These are phyloP conservation scores for Elgaria multicarinata DNA, from an alignment of 2,113 vertebrate genomes.

Conservation along the genomic window DNA sequence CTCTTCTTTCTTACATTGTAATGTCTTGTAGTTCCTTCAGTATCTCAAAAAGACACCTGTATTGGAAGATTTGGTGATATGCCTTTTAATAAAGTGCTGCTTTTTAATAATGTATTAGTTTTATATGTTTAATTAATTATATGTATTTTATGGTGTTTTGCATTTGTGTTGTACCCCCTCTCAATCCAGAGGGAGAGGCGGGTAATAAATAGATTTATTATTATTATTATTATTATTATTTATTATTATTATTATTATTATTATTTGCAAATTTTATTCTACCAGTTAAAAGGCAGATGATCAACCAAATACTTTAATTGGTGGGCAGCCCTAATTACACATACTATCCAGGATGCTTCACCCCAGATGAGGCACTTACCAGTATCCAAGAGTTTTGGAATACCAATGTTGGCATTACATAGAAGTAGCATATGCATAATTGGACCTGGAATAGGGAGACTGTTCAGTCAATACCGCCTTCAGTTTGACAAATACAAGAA, in stretches of 20 bases:
- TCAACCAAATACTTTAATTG: not conserved
- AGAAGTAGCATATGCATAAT: not conserved
- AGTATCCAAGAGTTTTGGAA: not conserved
- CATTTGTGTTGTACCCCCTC: no score
- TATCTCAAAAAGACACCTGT: not conserved
- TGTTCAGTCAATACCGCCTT: not conserved
- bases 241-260: no score
- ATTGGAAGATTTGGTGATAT: not conserved
- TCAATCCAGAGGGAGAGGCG: no score
- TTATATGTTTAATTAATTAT: no score
- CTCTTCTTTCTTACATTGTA: not conserved
- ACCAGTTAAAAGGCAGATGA: not conserved
- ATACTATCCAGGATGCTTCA: no score
- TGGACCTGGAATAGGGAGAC: not conserved
- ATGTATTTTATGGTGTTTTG: no score
- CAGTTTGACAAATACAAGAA: not conserved
- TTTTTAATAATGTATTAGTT: no score
- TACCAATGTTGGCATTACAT: not conserved
- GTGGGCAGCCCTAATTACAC: not conserved
- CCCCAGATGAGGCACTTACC: not conserved
- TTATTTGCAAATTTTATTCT: not conserved
- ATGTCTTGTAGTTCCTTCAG: not conserved
- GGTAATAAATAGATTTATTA: no score
- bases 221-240: no score
- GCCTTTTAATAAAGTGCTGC: no score